Base-by-base conservation (phyloP, 2,888 invertebrate genomes). In the Pristionchus exspectatus region DNA sequence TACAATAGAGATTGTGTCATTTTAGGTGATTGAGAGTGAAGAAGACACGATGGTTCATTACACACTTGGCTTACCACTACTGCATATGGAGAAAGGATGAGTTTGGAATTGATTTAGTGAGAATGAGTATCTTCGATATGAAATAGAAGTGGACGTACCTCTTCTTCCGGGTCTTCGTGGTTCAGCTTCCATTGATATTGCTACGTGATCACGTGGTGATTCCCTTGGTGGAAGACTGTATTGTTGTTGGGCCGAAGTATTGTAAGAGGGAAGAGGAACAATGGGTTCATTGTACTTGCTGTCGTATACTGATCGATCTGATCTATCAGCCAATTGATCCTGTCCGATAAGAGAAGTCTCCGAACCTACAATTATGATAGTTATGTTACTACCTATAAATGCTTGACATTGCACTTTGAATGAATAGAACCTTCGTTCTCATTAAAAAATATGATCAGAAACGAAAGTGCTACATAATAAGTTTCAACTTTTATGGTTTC, bases 141-240 rank as follows among this genome's bases (percentile, higher is more conserved):
- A 50, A 50, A 50, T 50, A 9, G 9, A 50, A 50, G 44, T 24
- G 21, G 1, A 12, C 87, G 14, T 50, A 92, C 91, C 92, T 91
- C 92, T 90, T 90, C 92, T 89, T 24, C 93, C 93, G 30, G 91
- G 91, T 81, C 93, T 87, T 63, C 93, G 69, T 56, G 93, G 93
- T 84, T 93, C 93, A 16, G 91, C 90, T 74, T 93, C 93, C 92
- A 93, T 93, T 44, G 92, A 90, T 66, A 93, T 92, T 86, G 91
- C 91, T 24, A 92, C 91, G 87, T 93, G 93, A 50, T 91, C 89
- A 27, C 89, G 33, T 2, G 89, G 66, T 2, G 74, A 77, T 74
- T 77, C 54, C 77, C 33, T 54, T 24, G 88, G 88, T 33, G 88
- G 88, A 12, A 69, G 27, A 21, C 59, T 85, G 33, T 59, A 56